Conservation (phyloP, 2,888 invertebrate species). For the Girardia tigrina region DNA sequence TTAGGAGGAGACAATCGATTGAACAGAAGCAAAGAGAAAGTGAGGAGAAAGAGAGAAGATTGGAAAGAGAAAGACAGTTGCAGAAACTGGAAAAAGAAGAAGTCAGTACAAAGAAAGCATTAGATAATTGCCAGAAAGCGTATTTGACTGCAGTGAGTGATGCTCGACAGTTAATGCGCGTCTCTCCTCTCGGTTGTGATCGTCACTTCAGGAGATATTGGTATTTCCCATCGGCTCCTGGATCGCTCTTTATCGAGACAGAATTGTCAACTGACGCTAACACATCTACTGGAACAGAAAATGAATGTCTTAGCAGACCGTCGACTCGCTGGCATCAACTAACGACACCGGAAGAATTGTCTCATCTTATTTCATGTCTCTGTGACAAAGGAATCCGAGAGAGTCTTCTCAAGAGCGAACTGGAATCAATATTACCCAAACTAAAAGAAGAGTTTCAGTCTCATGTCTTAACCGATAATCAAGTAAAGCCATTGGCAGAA, state of each 20-base stretch:
- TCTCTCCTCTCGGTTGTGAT: slow-evolving; percentile 47
- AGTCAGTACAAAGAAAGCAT: slow-evolving; percentile 50
- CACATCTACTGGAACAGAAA: neutral
- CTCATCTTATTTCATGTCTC: slow-evolving; percentile 42
- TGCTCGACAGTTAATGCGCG: slow-evolving; percentile 41
- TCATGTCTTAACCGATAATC: neutral
- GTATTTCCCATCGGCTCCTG: slow-evolving; percentile 46
- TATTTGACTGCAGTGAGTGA: slow-evolving; percentile 47
- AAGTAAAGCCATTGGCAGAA: neutral
- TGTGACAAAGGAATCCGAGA: slow-evolving; percentile 46
- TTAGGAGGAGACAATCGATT: slow-evolving; percentile 43
- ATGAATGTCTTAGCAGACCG: too few relatives aligned
- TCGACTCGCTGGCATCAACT: neutral
- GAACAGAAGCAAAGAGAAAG: slow-evolving; percentile 43
- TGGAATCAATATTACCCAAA: slow-evolving; percentile 39
- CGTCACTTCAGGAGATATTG: slow-evolving; percentile 51
- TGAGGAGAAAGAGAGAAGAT: slow-evolving; percentile 40
- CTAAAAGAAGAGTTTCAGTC: neutral
- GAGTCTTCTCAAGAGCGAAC: slow-evolving; percentile 42
- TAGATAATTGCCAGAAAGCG: slow-evolving; percentile 47
- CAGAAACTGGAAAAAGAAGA: slow-evolving; percentile 44
- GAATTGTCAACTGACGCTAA: slow-evolving; percentile 39
- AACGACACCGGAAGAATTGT: neutral
- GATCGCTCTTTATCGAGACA: slow-evolving; percentile 49
- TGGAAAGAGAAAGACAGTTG: slow-evolving; percentile 39